Base-by-base conservation (phyloP, 2,113 vertebrate species). In the Paradisaea rubra region DNA sequence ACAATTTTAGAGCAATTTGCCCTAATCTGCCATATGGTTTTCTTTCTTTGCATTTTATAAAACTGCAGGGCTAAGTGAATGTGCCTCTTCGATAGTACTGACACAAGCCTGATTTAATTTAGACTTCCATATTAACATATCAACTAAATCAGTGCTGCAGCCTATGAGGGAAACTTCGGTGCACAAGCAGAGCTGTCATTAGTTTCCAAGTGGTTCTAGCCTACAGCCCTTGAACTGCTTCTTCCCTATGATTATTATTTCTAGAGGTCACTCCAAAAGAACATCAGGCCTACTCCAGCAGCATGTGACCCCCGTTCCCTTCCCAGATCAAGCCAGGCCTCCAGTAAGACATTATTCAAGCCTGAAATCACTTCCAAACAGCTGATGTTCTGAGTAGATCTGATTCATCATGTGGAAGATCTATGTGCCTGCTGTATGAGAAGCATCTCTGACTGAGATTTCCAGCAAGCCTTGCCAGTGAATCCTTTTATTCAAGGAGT, bases 311-410 rank as follows among this genome's bases (percentile, higher is more conserved):
- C 92, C 52, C 4, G 0, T 76, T 92, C 86, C 80, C 80, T 77
- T 83, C 68, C 97, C 31, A 44, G 98, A 99, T 98, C 96, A 97
- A 99, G 98, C 98, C 98, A 98, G 92, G 84, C 95, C 96, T 95
- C 87, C 95, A 98, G 98, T 97, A 96, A 97, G 97, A 93, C 98
- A 98, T 99, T 99, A 98, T 95, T 98, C 61, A 71, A 91, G 90
- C 95, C 97, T 98, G 98, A 98, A 97, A 97, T 99, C 98, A 99
- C 96, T 98, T 98, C 97, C 73, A 41, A 70, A 63, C 96, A 96
- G 97, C 95, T 97, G 94, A 89, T 61, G 11, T 89, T 86, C 63
- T 73, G 76, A 80, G 64, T 73, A 76, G 97, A 96, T 97, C 92
- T 97, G 96, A 96, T 96, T 96, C 95, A 96, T 97, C 94, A 74